Base-by-base conservation (phyloP, 2,888 invertebrate species). In the Ptilodon capucinus region DNA sequence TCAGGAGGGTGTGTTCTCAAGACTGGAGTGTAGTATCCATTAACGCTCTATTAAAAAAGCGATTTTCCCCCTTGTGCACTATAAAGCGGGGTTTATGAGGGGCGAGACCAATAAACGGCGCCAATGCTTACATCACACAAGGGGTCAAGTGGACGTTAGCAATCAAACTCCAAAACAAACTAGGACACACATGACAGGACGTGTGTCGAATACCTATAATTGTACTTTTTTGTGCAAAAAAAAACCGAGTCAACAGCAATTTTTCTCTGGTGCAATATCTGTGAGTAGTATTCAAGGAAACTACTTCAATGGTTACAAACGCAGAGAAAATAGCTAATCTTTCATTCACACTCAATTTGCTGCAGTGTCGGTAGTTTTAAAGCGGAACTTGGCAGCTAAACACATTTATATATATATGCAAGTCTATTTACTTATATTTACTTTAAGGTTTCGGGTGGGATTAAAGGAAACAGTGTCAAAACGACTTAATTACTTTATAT, bases 401-500 rank as follows among this genome's bases (percentile, higher is more conserved):
- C 46, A 34, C 36, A 35, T 41, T 50, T 39, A 49, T 57, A 67
- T 57, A 51, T 64, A 62, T 59, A 59, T 46, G 42, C 45, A 40
- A 54, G 45, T 46, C 48, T 56, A 55, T 64, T 60, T 51, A 48
- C 52, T 54, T 54, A 25, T 60, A 63, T 63, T 66, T 57, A 64
- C 45, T 54, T 48, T 41, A 49, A 46, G 58, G 61, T 64, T 72
- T 68, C 67, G 57, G 61, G 64, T 48, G 64, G 69, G 68, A 77
- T 80, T 78, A 76, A 74, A 74, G 71, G 71, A 71, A 74, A 67
- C 68, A 71, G 73, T 70, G 72, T 73, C 71, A 70, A 71, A 77
- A 76, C 63, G 75, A 79, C 80, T 80, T 79, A 78, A 76, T 74
- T 73, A 76, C 66, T 77, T 76, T 78, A 81, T 84, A 86, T 86